A percentile compares a stretch with the other conserved stretches of the same genome.
These are phyloP conservation scores for Spea hammondii DNA, from an alignment of 2,797 vertebrate genomes.

Conservation along the genomic window DNA sequence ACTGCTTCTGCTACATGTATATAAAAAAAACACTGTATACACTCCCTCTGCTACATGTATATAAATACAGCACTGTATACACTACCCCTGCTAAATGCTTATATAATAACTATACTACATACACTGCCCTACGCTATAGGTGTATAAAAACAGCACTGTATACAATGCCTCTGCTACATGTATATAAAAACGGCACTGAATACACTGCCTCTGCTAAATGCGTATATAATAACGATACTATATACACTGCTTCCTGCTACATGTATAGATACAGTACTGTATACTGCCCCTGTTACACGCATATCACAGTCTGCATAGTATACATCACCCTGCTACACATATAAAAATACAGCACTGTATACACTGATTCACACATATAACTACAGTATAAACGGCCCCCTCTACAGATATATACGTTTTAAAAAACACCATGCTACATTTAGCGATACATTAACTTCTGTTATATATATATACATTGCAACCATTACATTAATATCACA, in stretches of 20 bases:
- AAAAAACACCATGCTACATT: too few relatives aligned
- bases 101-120: too few relatives aligned
- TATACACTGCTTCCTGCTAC: background rate
- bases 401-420: background rate
- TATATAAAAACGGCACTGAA: background rate
- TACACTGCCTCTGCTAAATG: background rate
- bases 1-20: too few relatives aligned
- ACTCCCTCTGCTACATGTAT: background rate
- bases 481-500: too few relatives aligned
- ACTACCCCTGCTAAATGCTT: background rate
- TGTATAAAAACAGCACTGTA: background rate
- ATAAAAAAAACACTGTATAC: background rate
- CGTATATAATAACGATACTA: background rate
- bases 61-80: background rate
- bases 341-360: background rate
- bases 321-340: background rate
- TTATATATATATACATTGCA: too few relatives aligned
- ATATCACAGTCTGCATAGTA: background rate
- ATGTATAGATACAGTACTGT: conserved; percentile 2
- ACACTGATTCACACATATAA: background rate
- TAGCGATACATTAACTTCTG: too few relatives aligned
- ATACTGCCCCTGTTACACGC: background rate
- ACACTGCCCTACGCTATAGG: too few relatives aligned
- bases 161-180: background rate
- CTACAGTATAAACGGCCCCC: background rate